Base-by-base conservation (phyloP, 2,888 invertebrate genomes). In the Gymnoscelis rufifasciata region DNA sequence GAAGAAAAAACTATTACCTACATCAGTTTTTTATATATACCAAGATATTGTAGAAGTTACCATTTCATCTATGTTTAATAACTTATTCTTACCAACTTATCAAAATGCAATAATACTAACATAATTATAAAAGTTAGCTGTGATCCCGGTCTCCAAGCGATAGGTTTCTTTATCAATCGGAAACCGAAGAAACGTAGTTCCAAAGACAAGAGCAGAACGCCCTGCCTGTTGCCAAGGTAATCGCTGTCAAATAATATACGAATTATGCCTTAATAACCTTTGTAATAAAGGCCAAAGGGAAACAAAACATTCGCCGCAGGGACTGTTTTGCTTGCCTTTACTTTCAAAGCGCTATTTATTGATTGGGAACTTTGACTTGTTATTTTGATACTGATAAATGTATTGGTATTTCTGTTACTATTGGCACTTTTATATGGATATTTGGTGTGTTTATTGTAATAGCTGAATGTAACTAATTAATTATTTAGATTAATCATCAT, bases 231-330 rank as follows among this genome's bases (percentile, higher is more conserved):
- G 60, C 66, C 63, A 52, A 60, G 68, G 69, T 75, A 78, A 74
- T 78, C 74, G 71, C 64, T 66, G 70, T 71, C 70, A 77, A 74
- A 78, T 81, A 80, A 80, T 81, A 79, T 78, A 80, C 81, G 82
- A 81, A 80, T 76, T 78, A 81, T 77, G 78, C 74, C 75, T 74
- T 80, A 76, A 78, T 82, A 81, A 78, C 75, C 71, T 72, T 69
- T 70, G 75, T 74, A 82, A 79, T 82, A 82, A 81, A 75, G 74
- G 74, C 64, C 63, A 66, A 62, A 57, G 66, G 60, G 60, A 63
- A 68, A 73, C 74, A 76, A 73, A 68, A 68, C 69, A 53, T 74
- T 68, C 60, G 68, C 70, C 35, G 19, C 35, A 35, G 35, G 35
- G 11, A 7, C 6, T 10, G 3, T 5, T 19, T 7, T 33, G 10